Conservation (phyloP, 2,888 invertebrate genomes). For the Ceramica pisi region DNA sequence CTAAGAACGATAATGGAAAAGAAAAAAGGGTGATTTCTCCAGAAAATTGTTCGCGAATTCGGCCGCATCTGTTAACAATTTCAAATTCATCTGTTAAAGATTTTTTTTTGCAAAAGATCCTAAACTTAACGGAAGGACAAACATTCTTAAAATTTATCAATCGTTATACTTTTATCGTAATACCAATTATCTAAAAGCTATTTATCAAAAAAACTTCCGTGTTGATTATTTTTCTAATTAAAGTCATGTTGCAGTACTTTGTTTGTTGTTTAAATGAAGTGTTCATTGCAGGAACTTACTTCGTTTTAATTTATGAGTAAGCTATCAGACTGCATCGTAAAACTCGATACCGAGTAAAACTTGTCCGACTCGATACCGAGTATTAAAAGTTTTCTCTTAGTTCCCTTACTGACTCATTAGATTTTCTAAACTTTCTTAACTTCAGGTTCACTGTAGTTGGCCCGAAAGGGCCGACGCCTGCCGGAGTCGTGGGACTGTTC, state of each 20-base stretch:
- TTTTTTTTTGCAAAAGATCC: no score
- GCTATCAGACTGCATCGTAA: conserved; percentile 6
- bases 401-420: conserved; percentile 13
- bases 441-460: background rate
- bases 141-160: no score
- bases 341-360: conserved; percentile 1
- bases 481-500: no score
- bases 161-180: no score
- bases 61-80: no score
- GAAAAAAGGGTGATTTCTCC: background rate
- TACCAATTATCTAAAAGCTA: no score
- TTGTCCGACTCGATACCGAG: conserved; percentile 1
- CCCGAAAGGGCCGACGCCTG: no score
- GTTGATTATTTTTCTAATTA: background rate
- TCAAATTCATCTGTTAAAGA: no score
- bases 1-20: conserved; percentile 27
- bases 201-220: background rate
- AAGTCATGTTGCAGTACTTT: background rate
- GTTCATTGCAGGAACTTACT: conserved; percentile 7
- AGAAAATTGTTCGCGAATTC: background rate
- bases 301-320: conserved; percentile 18
- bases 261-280: conserved; percentile 1
- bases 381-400: conserved; percentile 27
- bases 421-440: conserved; percentile 26
- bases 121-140: no score